Percentiles rank a stretch among this genome's conserved stretches.
Conservation (phyloP, 2,113 vertebrate genomes). For the Cebidichthys violaceus region DNA sequence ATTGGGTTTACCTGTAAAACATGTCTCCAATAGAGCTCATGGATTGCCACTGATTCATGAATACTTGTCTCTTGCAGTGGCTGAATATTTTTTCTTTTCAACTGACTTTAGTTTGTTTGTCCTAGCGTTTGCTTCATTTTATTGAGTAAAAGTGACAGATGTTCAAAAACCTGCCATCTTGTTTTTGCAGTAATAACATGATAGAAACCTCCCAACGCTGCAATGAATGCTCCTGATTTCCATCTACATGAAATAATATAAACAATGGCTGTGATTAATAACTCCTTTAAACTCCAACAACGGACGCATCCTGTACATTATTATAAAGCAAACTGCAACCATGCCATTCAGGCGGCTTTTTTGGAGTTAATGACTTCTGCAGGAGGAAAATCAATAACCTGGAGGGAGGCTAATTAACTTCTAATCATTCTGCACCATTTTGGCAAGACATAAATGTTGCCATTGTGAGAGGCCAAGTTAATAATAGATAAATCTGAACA, state of each 20-base stretch:
- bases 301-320: neutral
- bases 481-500: slow-evolving; percentile 71
- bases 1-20: neutral
- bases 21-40: too few relatives aligned
- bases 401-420: slow-evolving; percentile 77
- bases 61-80: neutral
- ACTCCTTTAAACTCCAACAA: neutral
- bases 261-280: slow-evolving; percentile 4
- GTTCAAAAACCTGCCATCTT: neutral
- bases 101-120: neutral
- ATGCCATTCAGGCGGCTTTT: slow-evolving; percentile 39
- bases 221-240: neutral
- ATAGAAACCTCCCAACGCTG: neutral
- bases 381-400: slow-evolving; percentile 77
- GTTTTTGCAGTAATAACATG: neutral
- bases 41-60: neutral
- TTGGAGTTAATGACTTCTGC: slow-evolving; percentile 60
- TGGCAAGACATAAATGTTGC: slow-evolving; percentile 66
- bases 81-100: neutral
- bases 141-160: neutral
- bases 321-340: slow-evolving; percentile 36
- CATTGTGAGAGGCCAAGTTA: slow-evolving; percentile 71
- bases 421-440: slow-evolving; percentile 74
- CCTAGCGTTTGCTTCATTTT: neutral
- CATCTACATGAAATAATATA: neutral